Conservation (phyloP, 2,888 invertebrate genomes). For the Leucoma salicis region DNA sequence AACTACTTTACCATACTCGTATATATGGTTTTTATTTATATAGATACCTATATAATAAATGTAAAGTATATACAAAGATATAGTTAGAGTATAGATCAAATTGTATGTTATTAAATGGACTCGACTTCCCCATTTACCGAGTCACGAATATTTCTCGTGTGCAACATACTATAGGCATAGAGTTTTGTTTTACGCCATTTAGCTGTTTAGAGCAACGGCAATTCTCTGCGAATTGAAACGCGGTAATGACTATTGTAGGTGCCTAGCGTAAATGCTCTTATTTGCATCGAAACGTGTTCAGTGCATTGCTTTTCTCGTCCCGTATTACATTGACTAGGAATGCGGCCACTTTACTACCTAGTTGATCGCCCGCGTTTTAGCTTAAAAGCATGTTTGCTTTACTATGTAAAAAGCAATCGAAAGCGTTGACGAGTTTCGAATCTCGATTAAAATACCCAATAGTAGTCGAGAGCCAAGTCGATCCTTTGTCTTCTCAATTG, state of each 20-base stretch:
- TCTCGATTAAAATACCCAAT: conserved; percentile 34
- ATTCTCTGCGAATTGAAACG: conserved; percentile 66
- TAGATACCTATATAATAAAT: too few relatives aligned
- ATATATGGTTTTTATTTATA: too few relatives aligned
- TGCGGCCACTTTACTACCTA: conserved; percentile 41
- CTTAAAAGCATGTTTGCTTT: conserved; percentile 33
- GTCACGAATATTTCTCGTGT: conserved; percentile 66
- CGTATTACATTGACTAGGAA: conserved; percentile 45
- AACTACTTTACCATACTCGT: too few relatives aligned
- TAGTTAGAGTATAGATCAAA: too few relatives aligned
- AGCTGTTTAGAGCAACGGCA: conserved; percentile 63
- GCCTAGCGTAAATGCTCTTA: conserved; percentile 66
- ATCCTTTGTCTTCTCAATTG: conserved; percentile 42
- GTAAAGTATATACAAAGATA: too few relatives aligned
- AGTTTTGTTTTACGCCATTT: conserved; percentile 67
- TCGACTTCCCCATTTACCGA: conserved; percentile 51
- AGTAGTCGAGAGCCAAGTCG: conserved; percentile 38
- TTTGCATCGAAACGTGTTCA: conserved; percentile 70
- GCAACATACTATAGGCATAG: conserved; percentile 49
- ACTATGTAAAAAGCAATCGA: conserved; percentile 34
- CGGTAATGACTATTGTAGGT: conserved; percentile 71
- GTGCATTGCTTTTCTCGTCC: conserved; percentile 50
- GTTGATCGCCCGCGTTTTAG: conserved; percentile 40
- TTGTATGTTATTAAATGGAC: conserved; percentile 39
- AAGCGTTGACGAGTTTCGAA: conserved; percentile 31